These are phyloP conservation scores for Andinoacara biseriatus DNA, from an alignment of 2,113 vertebrate species.

Conservation along the genomic window DNA sequence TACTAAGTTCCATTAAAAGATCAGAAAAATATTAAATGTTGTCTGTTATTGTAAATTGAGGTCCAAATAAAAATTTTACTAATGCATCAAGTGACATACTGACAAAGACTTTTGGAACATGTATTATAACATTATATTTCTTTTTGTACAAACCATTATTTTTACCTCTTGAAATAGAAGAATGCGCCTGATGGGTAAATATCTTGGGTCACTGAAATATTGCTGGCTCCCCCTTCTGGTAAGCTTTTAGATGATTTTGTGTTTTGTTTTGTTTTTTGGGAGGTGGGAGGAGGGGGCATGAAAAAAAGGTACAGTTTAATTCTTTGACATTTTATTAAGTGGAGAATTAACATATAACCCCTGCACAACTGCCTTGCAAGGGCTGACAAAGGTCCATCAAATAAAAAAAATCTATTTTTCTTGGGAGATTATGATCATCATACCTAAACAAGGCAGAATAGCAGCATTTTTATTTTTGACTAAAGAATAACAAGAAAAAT, in stretches of 20 bases:
- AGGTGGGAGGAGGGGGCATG: not conserved
- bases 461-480: not conserved
- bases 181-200: not conserved
- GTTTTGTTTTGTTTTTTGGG: not conserved
- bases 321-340: not conserved
- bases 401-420: not conserved
- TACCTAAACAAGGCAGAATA: not conserved
- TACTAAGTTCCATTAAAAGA: not conserved
- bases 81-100: not conserved
- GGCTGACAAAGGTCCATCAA: not conserved
- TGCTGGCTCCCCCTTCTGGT: conserved; percentile 54
- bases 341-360: too few relatives aligned
- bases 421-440: not conserved
- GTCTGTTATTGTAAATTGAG: not conserved
- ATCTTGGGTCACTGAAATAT: not conserved
- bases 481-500: not conserved
- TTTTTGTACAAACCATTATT: not conserved
- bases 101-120: not conserved
- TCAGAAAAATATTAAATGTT: not conserved
- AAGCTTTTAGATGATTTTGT: not conserved
- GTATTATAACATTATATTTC: not conserved
- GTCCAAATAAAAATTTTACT: not conserved
- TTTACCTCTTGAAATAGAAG: not conserved
- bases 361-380: too few relatives aligned
- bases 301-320: not conserved